phyloP scores from a whole-genome alignment of 2,113 vertebrate genomes.

The western clawed frog (Xenopus tropicalis) region DNA sequence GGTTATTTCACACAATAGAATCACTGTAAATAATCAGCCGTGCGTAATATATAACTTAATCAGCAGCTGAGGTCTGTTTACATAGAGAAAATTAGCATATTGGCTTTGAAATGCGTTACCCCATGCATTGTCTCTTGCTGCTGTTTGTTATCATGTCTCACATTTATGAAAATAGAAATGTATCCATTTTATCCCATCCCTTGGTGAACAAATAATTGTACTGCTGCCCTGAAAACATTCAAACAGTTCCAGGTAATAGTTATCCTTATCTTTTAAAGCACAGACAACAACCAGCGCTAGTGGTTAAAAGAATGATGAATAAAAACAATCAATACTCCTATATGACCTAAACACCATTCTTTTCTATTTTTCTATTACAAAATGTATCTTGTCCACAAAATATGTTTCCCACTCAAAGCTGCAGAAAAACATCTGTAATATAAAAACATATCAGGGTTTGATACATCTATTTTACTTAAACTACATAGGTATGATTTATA shows the following conservation, averaged over 20 bases:
- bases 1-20: constrained; percentile 5
- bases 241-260: constrained; percentile 47
- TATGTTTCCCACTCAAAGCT: too few species aligned
- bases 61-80: constrained; percentile 2
- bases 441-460: too few species aligned
- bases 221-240: constrained; percentile 55
- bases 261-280: constrained; percentile 52
- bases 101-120: constrained; percentile 29
- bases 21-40: constrained; percentile 20
- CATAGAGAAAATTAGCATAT: constrained; percentile 46
- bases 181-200: constrained; percentile 39
- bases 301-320: constrained; percentile 46
- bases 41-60: constrained; percentile 37
- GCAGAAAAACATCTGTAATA: too few species aligned
- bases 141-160: constrained; percentile 26
- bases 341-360: neutral
- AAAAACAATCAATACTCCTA: constrained; percentile 31
- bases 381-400: too few species aligned
- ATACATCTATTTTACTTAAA: too few species aligned
- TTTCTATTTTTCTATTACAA: neutral
- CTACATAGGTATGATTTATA: too few species aligned
- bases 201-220: constrained; percentile 57
- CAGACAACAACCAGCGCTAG: constrained; percentile 42
- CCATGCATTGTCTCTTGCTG: constrained; percentile 35
- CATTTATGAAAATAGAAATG: constrained; percentile 48